phyloP scores from a whole-genome alignment of 1,140 invertebrate species.

The Drosophila rufa region DNA sequence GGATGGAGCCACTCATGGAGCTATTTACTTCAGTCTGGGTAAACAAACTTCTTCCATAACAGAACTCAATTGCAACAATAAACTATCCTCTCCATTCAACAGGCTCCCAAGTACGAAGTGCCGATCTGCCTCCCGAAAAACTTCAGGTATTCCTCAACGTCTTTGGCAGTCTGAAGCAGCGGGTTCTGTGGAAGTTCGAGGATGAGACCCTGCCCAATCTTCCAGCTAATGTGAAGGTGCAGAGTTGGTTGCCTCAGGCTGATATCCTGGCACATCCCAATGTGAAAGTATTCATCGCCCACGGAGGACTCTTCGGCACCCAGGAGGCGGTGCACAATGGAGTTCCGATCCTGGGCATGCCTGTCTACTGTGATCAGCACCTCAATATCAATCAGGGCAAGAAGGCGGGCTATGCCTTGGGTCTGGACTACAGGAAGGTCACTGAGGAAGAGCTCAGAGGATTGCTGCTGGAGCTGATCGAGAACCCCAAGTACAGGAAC shows the following conservation, averaged over 20 bases:
- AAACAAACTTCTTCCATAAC: not conserved
- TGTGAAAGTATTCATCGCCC: conserved; percentile 86
- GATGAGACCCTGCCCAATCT: conserved; percentile 85
- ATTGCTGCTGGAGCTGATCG: conserved; percentile 84
- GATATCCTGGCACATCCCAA: conserved; percentile 86
- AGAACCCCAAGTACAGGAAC: conserved; percentile 84
- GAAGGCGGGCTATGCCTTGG: conserved; percentile 52
- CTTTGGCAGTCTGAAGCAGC: conserved; percentile 86
- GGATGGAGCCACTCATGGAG: conserved; percentile 86
- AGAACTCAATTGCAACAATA: too few species aligned
- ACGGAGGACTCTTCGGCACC: conserved; percentile 87
- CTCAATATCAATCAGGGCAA: conserved; percentile 60
- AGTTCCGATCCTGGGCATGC: conserved; percentile 88
- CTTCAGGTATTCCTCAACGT: conserved; percentile 86
- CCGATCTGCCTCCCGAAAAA: conserved; percentile 84
- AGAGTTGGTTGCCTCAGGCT: conserved; percentile 88
- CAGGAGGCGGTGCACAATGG: conserved; percentile 87
- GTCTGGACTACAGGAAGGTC: conserved; percentile 63
- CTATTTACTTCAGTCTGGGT: conserved; percentile 87
- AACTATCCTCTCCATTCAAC: too few species aligned
- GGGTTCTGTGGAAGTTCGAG: conserved; percentile 88
- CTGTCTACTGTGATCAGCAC: conserved; percentile 87
- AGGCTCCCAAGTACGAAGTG: conserved; percentile 67
- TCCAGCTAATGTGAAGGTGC: conserved; percentile 87
- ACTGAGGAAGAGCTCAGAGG: conserved; percentile 78